Percentiles rank a stretch among this genome's conserved stretches.
Conservation (phyloP, 1,140 invertebrate species). For the Samia ricini region DNA sequence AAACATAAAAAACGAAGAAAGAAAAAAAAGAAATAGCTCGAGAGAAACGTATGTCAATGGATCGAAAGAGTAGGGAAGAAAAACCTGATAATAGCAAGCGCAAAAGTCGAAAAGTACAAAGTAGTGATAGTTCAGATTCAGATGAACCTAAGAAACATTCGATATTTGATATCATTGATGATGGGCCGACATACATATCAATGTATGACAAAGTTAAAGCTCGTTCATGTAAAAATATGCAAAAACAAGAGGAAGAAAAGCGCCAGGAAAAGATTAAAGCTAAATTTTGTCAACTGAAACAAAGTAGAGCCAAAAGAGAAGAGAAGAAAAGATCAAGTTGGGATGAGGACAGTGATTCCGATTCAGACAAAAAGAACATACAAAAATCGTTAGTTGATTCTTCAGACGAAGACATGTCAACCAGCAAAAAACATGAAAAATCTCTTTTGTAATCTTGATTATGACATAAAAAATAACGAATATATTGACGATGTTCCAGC, state of each 20-base stretch:
- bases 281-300: constrained; percentile 92
- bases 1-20: constrained; percentile 70
- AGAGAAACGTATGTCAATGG: constrained; percentile 75
- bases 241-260: constrained; percentile 93
- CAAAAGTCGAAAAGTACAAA: constrained; percentile 76
- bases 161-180: constrained; percentile 94
- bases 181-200: constrained; percentile 94
- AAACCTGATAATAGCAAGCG: constrained; percentile 68
- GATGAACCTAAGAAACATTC: constrained; percentile 92
- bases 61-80: constrained; percentile 76
- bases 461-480: constrained; percentile 58
- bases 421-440: constrained; percentile 62
- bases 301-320: constrained; percentile 89
- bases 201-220: constrained; percentile 99
- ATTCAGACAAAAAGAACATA: constrained; percentile 67
- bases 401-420: constrained; percentile 75
- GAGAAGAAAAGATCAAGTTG: constrained; percentile 93
- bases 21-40: constrained; percentile 67
- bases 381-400: constrained; percentile 78
- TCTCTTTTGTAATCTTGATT: constrained; percentile 68
- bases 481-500: constrained; percentile 50
- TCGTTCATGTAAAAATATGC: constrained; percentile 94
- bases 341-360: constrained; percentile 88
- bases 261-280: constrained; percentile 91
- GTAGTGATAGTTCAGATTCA: constrained; percentile 81